Percentiles rank a stretch among this genome's conserved stretches.
phyloP scores from a whole-genome alignment of 1,140 invertebrate species.

The Aradophagus sp. region DNA sequence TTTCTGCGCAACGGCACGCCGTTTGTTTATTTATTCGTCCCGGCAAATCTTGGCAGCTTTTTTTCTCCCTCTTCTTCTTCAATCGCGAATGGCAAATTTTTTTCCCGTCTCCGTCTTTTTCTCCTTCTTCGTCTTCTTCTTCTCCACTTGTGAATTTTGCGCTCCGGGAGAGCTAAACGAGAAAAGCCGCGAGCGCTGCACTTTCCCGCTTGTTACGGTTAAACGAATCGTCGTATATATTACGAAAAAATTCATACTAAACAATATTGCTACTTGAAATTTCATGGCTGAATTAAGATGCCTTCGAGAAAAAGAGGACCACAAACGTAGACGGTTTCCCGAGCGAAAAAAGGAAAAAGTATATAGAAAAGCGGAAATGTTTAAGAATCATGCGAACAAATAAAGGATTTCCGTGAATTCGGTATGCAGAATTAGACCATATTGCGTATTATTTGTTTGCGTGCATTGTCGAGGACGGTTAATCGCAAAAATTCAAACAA shows the following conservation, averaged over 20 bases:
- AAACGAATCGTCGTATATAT: constrained; percentile 48
- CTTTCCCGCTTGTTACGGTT: constrained; percentile 38
- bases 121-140: no score
- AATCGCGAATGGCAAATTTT: constrained; percentile 38
- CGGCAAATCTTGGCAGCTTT: constrained; percentile 16
- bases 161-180: constrained; percentile 21
- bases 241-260: constrained; percentile 38
- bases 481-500: no score
- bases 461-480: no score
- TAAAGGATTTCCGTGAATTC: constrained; percentile 3
- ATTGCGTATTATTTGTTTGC: no score
- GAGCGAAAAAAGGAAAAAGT: background rate
- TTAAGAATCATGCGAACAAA: constrained; percentile 11
- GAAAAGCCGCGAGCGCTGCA: constrained; percentile 43
- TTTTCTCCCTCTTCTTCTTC: constrained; percentile 3
- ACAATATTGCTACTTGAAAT: constrained; percentile 39
- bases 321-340: background rate
- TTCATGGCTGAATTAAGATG: constrained; percentile 34
- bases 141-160: constrained; percentile 39
- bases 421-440: background rate
- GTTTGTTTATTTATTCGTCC: constrained; percentile 37
- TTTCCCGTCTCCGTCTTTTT: constrained; percentile 4
- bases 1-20: constrained; percentile 10
- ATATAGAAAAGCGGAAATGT: background rate
- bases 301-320: constrained; percentile 1